Conservation (phyloP, 2,113 vertebrate species). For the Notiomystis cincta region DNA sequence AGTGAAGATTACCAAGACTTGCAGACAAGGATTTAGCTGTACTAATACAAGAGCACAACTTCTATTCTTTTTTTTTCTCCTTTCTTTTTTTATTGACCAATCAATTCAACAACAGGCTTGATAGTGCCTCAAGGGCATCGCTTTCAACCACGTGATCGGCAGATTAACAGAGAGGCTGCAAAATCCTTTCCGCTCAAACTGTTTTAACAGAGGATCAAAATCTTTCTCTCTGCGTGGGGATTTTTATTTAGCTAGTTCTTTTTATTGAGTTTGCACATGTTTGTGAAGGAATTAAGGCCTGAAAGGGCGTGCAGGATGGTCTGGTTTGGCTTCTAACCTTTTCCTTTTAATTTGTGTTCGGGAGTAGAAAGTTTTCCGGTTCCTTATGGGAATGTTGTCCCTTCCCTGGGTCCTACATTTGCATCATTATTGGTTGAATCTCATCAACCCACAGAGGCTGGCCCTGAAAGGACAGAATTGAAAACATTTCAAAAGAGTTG, state of each 20-base stretch:
- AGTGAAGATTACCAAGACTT: slow-evolving; percentile 43
- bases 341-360: not conserved
- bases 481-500: not conserved
- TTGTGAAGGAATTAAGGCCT: not conserved
- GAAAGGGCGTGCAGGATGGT: not conserved
- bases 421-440: not conserved
- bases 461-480: not conserved
- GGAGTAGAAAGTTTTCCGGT: not conserved
- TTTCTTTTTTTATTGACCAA: slow-evolving; percentile 47
- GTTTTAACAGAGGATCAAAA: slow-evolving; percentile 51
- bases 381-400: not conserved
- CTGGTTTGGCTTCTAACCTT: not conserved
- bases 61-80: not conserved
- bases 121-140: slow-evolving; percentile 22
- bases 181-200: slow-evolving; percentile 63
- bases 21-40: slow-evolving; percentile 37
- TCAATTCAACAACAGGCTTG: slow-evolving; percentile 37
- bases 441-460: not conserved
- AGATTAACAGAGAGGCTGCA: slow-evolving; percentile 57
- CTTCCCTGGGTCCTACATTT: not conserved
- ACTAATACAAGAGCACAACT: slow-evolving; percentile 35
- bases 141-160: slow-evolving; percentile 32
- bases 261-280: not conserved
- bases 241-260: slow-evolving; percentile 43
- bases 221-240: not conserved